Percentiles rank a stretch among this genome's conserved stretches.
Evolutionary conservation across 2,113 vertebrate species (phyloP).

Genomic region (Zapus hudsonius): DNA sequence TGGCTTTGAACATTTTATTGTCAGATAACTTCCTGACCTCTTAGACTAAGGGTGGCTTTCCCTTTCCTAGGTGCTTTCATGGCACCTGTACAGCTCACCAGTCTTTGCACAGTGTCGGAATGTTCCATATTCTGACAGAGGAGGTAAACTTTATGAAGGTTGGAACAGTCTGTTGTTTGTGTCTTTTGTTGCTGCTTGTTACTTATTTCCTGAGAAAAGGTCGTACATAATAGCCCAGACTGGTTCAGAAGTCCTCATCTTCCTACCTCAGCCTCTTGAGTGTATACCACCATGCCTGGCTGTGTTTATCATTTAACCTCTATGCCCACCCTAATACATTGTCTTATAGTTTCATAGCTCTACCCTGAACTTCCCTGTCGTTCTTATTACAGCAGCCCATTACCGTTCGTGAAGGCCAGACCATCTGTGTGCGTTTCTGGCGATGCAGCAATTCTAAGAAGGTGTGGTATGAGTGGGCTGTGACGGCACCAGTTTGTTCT

Average conservation of each 20-base stretch:
- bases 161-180: not conserved
- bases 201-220: not conserved
- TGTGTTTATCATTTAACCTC: constrained; percentile 22
- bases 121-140: constrained; percentile 29
- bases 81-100: not conserved
- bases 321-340: not conserved
- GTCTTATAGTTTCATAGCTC: not conserved
- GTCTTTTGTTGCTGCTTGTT: not conserved
- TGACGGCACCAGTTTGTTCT: constrained; percentile 92
- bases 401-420: constrained; percentile 87
- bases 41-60: not conserved
- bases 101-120: not conserved
- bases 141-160: not conserved
- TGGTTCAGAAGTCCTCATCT: not conserved
- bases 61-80: not conserved
- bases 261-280: not conserved
- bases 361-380: constrained; percentile 31
- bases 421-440: constrained; percentile 93
- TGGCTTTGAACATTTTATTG: no score
- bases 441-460: constrained; percentile 95
- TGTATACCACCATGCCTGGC: not conserved
- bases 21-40: not conserved
- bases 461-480: constrained; percentile 98
- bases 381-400: constrained; percentile 90
- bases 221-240: not conserved